Percentiles rank a stretch among this genome's conserved stretches.
These are phyloP conservation scores for Lycaena phlaeas DNA, from an alignment of 2,888 invertebrate genomes.

Conservation along the genomic window DNA sequence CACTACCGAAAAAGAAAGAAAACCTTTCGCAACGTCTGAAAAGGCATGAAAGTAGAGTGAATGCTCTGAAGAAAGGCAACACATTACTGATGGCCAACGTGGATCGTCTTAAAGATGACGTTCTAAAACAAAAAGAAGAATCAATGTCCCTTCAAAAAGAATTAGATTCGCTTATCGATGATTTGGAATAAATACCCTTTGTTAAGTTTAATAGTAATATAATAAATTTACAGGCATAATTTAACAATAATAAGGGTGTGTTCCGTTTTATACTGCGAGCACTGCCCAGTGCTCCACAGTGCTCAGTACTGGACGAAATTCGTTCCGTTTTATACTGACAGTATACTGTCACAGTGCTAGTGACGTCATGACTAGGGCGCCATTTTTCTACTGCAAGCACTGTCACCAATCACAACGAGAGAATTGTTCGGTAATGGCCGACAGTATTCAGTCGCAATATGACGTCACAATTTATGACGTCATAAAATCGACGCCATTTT, in stretches of 20 bases:
- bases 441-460: too few relatives aligned
- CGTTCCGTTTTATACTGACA: too few relatives aligned
- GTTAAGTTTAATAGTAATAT: neutral
- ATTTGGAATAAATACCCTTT: slow-evolving; percentile 80
- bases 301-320: too few relatives aligned
- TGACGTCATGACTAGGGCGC: too few relatives aligned
- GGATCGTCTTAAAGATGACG: slow-evolving; percentile 88
- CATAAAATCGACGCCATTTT: too few relatives aligned
- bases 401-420: too few relatives aligned
- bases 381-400: too few relatives aligned
- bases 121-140: slow-evolving; percentile 86
- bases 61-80: slow-evolving; percentile 90
- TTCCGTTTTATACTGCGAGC: too few relatives aligned
- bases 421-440: too few relatives aligned
- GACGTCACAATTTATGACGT: too few relatives aligned
- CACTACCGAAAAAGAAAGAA: slow-evolving; percentile 76
- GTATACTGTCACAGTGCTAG: too few relatives aligned
- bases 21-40: slow-evolving; percentile 78
- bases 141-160: slow-evolving; percentile 85
- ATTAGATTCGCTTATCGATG: slow-evolving; percentile 88
- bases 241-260: neutral
- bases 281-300: too few relatives aligned
- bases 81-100: slow-evolving; percentile 90
- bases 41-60: slow-evolving; percentile 83
- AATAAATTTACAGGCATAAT: neutral